These are phyloP conservation scores for Lepidotrigona ventralis DNA, from an alignment of 1,140 invertebrate species.

Conservation along the genomic window DNA sequence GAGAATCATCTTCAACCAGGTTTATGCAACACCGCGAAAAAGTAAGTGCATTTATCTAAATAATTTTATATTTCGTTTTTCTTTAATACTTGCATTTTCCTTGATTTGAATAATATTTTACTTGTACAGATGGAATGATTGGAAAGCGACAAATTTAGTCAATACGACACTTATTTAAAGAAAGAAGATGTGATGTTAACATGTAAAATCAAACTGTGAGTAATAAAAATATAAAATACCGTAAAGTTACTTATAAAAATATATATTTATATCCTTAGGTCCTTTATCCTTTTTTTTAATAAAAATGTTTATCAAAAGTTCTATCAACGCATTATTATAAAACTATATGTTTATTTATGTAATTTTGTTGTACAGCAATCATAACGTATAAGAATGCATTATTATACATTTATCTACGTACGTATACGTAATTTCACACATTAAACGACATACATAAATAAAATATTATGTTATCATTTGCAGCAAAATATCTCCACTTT, in stretches of 20 bases:
- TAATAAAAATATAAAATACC: neutral
- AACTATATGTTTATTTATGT: neutral
- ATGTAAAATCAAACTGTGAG: neutral
- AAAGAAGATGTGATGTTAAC: too few relatives aligned
- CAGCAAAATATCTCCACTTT: neutral
- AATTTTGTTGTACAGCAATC: neutral
- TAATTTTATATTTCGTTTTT: neutral
- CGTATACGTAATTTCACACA: neutral
- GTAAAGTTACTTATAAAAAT: too few relatives aligned
- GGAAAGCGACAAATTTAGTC: neutral
- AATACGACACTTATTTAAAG: neutral
- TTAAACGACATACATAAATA: neutral
- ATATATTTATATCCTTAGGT: neutral
- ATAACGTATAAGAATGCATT: neutral
- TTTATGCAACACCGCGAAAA: slow-evolving; percentile 66
- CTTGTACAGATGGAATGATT: slow-evolving; percentile 13
- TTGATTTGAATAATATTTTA: neutral
- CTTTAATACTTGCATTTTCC: neutral
- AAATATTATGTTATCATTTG: neutral
- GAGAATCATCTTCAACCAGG: slow-evolving; percentile 57
- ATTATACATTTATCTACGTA: neutral
- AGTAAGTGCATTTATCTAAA: slow-evolving; percentile 58
- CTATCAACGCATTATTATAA: neutral
- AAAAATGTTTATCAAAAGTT: neutral
- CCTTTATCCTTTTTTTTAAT: neutral